These are phyloP conservation scores for Nesogale talazaci DNA, from an alignment of 2,113 vertebrate genomes.

Conservation along the genomic window DNA sequence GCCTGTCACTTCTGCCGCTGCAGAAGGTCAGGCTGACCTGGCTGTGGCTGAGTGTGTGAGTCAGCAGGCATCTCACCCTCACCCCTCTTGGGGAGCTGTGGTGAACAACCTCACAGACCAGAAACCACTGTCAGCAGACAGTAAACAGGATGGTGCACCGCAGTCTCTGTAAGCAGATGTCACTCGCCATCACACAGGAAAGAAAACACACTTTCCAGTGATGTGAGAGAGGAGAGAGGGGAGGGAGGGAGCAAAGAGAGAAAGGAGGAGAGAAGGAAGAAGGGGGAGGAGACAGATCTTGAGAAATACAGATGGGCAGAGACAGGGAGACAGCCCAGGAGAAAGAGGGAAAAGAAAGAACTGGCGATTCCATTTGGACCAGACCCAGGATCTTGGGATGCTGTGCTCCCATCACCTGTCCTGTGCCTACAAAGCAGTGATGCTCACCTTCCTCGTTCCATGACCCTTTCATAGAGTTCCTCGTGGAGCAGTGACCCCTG, in stretches of 20 bases:
- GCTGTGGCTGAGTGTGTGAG: neutral
- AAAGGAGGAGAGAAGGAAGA: neutral
- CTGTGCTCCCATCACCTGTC: neutral
- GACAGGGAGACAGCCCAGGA: neutral
- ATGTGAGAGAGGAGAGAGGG: neutral
- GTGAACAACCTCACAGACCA: neutral
- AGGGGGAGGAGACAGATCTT: neutral
- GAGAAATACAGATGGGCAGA: neutral
- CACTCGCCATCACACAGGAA: slow-evolving; percentile 69
- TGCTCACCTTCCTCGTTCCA: too few species aligned
- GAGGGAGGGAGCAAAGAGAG: neutral
- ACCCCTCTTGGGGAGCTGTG: neutral
- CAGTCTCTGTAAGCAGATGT: slow-evolving; percentile 54
- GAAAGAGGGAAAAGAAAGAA: neutral
- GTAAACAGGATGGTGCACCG: slow-evolving; percentile 72
- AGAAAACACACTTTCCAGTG: slow-evolving; percentile 24
- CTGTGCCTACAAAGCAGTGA: neutral
- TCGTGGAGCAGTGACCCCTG: too few species aligned
- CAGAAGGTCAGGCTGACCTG: neutral
- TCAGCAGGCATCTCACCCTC: slow-evolving; percentile 22
- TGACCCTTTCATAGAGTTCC: too few species aligned
- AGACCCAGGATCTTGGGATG: neutral
- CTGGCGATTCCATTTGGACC: fast-evolving
- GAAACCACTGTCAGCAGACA: slow-evolving; percentile 45
- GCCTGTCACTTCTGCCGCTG: neutral